A percentile compares a stretch with the other conserved stretches of the same genome.
phyloP scores from a whole-genome alignment of 2,797 vertebrate genomes.

The Tenualosa thibaudeaui region DNA sequence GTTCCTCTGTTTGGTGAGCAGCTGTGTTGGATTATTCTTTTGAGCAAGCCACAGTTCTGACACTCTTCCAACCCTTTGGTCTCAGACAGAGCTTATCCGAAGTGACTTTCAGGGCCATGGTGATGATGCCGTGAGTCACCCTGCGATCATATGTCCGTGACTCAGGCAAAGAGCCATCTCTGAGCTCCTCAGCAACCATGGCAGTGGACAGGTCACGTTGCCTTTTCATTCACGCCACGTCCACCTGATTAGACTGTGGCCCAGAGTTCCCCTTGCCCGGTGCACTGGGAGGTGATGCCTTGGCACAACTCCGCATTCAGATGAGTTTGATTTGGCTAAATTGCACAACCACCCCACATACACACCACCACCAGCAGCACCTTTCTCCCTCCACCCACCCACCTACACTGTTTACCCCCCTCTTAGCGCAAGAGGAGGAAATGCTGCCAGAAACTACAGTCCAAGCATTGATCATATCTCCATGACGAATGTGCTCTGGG shows the following conservation, averaged over 20 bases:
- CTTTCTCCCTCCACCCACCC: background rate
- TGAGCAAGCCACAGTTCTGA: background rate
- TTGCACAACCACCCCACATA: background rate
- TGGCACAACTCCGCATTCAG: slow-evolving; percentile 28
- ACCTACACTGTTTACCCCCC: background rate
- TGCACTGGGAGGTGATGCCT: background rate
- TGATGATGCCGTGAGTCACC: background rate
- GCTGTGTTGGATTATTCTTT: background rate
- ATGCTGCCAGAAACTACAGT: slow-evolving; percentile 54
- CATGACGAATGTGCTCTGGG: slow-evolving; percentile 63
- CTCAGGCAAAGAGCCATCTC: background rate
- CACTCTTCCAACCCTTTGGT: background rate
- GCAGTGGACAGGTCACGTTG: background rate
- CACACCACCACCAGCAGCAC: background rate
- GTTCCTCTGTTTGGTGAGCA: background rate
- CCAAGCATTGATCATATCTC: slow-evolving; percentile 66
- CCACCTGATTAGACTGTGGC: background rate
- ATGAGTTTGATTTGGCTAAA: slow-evolving; percentile 44
- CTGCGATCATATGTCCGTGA: background rate
- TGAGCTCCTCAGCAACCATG: background rate
- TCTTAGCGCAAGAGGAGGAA: slow-evolving; percentile 29
- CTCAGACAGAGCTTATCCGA: background rate
- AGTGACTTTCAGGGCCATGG: background rate
- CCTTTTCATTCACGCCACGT: background rate
- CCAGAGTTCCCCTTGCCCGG: background rate